Evolutionary conservation across 2,888 invertebrate species (phyloP), one percentile per base, ranked within the genome.

Genomic region (Reticulitermes lucifugus): DNA sequence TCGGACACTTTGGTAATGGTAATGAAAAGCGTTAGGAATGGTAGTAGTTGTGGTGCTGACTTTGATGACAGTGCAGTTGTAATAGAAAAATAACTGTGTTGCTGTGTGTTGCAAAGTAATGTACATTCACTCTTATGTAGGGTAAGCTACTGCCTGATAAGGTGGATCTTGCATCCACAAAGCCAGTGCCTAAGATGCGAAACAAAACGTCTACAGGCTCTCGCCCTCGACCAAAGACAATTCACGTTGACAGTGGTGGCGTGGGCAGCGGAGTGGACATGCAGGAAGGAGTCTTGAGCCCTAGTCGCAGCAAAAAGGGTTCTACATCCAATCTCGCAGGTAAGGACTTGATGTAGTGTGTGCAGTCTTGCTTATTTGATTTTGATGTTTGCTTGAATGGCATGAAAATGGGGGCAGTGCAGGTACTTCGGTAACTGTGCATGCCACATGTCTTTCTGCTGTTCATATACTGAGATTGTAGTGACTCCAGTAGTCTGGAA

Each of bases 171-270:
- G 91, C 93, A 88, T 91, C 93, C 60, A 91, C 94, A 88, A 94
- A 94, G 89, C 86, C 87, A 87, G 91, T 92, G 43, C 92, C 94
- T 85, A 95, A 94, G 89, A 91, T 95, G 91, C 92, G 96, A 88
- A 92, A 93, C 86, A 95, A 95, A 90, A 93, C 92, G 84, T 92
- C 93, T 59, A 84, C 85, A 51, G 85, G 91, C 85, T 87, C 89
- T 59, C 94, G 97, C 87, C 97, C 96, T 75, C 92, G 97, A 55
- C 97, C 97, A 82, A 97, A 97, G 92, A 98, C 97, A 75, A 97
- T 98, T 87, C 97, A 98, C 90, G 96, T 97, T 87, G 97, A 97
- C 90, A 95, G 95, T 89, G 95, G 95, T 84, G 94, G 95, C 71
- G 77, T 77, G 22, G 29, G 35, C 41, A 88, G 87, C 85, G 88